Evolutionary conservation across 2,113 vertebrate genomes (phyloP).

Genomic region (Microcebus jonahi): DNA sequence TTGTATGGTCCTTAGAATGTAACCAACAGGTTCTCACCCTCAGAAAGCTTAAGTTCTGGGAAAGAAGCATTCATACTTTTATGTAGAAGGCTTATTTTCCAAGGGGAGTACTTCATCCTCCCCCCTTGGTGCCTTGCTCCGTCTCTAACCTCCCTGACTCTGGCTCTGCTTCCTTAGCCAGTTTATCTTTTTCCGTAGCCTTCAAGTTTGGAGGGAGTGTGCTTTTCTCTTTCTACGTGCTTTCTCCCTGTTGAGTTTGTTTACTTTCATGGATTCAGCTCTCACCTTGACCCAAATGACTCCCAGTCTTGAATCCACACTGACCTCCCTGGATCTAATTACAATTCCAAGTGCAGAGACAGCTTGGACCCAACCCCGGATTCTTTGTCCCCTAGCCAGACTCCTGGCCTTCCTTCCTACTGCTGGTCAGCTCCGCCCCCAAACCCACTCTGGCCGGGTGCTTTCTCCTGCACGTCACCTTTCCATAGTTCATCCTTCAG

Average conservation of each 20-base stretch:
- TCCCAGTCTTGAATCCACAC: not conserved
- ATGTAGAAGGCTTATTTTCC: not conserved
- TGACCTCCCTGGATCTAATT: not conserved
- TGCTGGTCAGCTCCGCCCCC: not conserved
- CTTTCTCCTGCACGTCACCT: not conserved
- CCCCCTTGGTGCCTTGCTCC: not conserved
- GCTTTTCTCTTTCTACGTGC: not conserved
- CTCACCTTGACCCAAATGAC: not conserved
- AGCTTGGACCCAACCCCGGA: not conserved
- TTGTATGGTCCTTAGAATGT: not conserved
- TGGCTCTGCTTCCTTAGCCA: not conserved
- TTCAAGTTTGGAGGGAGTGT: not conserved
- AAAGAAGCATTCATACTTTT: not conserved
- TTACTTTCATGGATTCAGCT: not conserved
- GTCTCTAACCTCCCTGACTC: not conserved
- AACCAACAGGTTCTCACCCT: not conserved
- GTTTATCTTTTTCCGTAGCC: not conserved
- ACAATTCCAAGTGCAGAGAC: not conserved
- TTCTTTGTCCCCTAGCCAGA: too few relatives aligned
- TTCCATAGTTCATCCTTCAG: not conserved
- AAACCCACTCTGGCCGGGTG: accelerated
- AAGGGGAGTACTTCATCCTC: not conserved
- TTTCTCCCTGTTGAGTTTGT: not conserved
- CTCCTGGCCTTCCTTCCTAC: not conserved
- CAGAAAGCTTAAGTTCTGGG: not conserved